Base-by-base conservation (phyloP, 2,113 vertebrate genomes). In the Dipodomys stephensi region DNA sequence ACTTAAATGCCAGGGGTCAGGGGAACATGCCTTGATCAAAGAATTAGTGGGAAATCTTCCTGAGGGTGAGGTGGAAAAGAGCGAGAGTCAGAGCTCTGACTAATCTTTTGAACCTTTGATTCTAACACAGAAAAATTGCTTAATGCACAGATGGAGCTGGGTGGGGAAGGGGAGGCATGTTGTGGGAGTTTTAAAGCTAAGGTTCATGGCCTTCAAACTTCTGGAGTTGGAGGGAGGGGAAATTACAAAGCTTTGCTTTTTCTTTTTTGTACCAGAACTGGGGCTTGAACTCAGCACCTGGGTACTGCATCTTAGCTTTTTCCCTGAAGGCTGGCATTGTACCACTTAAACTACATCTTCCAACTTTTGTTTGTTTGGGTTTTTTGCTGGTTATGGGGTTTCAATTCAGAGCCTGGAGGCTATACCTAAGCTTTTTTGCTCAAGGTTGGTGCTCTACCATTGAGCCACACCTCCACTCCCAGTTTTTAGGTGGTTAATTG, bases 11-110 rank as follows among this genome's bases (percentile, higher is more conserved):
- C 22, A 28, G 78, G 39, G 94, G 96, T 97, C 97, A 96, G 73
- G 35, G 49, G 49, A 77, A 44, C 30, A 84, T 46, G 62, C 77
- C 78, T 30, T n/a, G 72, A 87, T 87, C 23, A 11, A 95, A 97
- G 97, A 97, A 87, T 69, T 94, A 94, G 93, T n/a, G 84, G 94
- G 85, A 94, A 69, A 84, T 91, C 64, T 97, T 82, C 72, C 57
- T 19, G n/a, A 92, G 85, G 94, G 96, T 88, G 85, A 92, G 95
- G 92, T 84, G 92, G 69, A 94, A 27, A 35, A 2, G 77, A 67
- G 83, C 3, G 53, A 57, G 53, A 16, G 15, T 57, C 62, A 68
- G 25, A 1, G 62, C 9, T 72, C 82, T 89, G 80, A 79, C 94
- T 87, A 83, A 93, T 94, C n/a, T 82, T 87, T 92, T 89, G 83